Evolutionary conservation across 2,888 invertebrate species (phyloP).

Genomic region (Acanthosepion esculentum): DNA sequence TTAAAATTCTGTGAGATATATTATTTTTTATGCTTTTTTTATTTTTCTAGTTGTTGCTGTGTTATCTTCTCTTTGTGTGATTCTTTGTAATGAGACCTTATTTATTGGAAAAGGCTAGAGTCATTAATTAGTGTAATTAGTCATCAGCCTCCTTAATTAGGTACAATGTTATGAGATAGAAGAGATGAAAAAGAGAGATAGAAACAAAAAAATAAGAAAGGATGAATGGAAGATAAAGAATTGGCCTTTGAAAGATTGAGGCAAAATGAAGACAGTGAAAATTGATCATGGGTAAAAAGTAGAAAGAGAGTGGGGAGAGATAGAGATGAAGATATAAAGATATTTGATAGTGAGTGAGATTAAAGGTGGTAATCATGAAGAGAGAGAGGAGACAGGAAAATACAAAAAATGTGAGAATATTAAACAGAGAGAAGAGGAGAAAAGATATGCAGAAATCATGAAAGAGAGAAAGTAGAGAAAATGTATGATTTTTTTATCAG

Average conservation of each 20-base stretch:
- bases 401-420: background rate
- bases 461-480: background rate
- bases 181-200: background rate
- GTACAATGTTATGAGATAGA: background rate
- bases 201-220: background rate
- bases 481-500: too few relatives aligned
- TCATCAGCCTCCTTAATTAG: slow-evolving; percentile 33
- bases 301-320: too few relatives aligned
- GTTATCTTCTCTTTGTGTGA: background rate
- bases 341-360: too few relatives aligned
- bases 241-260: too few relatives aligned
- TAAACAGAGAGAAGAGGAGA: background rate
- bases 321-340: too few relatives aligned
- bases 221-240: too few relatives aligned
- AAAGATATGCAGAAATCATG: background rate
- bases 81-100: slow-evolving; percentile 33
- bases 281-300: too few relatives aligned
- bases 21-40: background rate
- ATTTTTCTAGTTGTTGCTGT: background rate
- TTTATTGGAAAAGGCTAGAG: slow-evolving; percentile 15
- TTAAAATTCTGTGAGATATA: background rate
- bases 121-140: slow-evolving; percentile 33
- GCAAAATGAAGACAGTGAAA: too few relatives aligned
- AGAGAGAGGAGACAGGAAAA: too few relatives aligned
- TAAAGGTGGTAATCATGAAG: too few relatives aligned